Conservation (phyloP, 2,797 vertebrate species). For the Amphiprion clarkii region DNA sequence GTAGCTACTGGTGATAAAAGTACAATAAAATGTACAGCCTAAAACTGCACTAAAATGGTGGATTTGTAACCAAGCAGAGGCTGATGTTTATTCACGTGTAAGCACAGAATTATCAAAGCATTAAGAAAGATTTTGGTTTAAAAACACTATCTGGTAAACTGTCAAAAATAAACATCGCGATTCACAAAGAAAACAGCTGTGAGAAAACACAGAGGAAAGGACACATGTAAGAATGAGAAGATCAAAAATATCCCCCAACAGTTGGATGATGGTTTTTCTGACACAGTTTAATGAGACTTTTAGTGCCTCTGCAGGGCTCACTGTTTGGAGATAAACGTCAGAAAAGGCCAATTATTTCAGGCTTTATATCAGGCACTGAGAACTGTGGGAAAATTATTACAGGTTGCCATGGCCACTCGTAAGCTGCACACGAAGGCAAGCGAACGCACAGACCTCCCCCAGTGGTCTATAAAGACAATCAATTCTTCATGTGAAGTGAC, state of each 20-base stretch:
- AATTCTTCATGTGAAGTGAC: slow-evolving; percentile 70
- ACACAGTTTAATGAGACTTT: slow-evolving; percentile 52
- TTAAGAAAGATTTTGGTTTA: slow-evolving; percentile 2
- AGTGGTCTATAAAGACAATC: slow-evolving; percentile 69
- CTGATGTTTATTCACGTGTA: slow-evolving; percentile 19
- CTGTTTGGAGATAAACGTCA: slow-evolving; percentile 58
- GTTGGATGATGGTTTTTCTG: slow-evolving; percentile 30
- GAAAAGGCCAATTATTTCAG: slow-evolving; percentile 73
- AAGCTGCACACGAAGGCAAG: slow-evolving; percentile 49
- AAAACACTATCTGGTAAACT: slow-evolving; percentile 5
- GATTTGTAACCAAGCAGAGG: slow-evolving; percentile 12
- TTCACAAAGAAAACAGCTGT: neutral
- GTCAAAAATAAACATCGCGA: neutral
- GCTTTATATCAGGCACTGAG: slow-evolving; percentile 58
- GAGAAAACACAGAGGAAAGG: slow-evolving; percentile 9
- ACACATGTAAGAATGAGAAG: slow-evolving; percentile 25
- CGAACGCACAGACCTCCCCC: slow-evolving; percentile 42
- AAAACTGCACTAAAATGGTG: slow-evolving; percentile 4
- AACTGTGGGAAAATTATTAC: slow-evolving; percentile 77
- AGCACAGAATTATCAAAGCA: neutral
- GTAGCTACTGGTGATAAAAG: neutral
- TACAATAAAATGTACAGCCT: slow-evolving; percentile 13
- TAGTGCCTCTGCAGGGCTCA: slow-evolving; percentile 40
- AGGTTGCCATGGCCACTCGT: slow-evolving; percentile 77
- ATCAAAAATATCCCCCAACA: slow-evolving; percentile 38